A percentile compares a stretch with the other conserved stretches of the same genome.
Evolutionary conservation across 2,888 invertebrate species (phyloP).

Genomic region (Eupithecia dodoneata): DNA sequence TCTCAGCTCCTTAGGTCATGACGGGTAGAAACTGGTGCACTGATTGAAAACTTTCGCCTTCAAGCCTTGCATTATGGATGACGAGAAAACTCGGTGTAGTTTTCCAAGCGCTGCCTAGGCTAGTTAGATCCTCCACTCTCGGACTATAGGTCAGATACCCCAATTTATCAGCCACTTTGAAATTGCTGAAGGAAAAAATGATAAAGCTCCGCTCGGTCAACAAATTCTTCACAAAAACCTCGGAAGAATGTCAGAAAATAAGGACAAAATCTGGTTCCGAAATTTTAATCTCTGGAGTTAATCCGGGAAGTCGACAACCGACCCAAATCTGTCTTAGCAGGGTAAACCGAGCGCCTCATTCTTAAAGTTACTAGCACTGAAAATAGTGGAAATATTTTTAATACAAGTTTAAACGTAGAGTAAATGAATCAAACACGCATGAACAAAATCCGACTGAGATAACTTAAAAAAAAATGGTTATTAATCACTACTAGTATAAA

Average conservation of each 20-base stretch:
- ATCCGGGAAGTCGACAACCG: conserved; percentile 40
- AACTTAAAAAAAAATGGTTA: too few relatives aligned
- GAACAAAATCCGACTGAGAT: not conserved
- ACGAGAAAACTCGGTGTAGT: too few relatives aligned
- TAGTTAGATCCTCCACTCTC: too few relatives aligned
- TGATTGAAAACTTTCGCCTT: too few relatives aligned
- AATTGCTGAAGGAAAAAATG: conserved; percentile 8
- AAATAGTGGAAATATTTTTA: not conserved
- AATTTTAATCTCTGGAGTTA: conserved; percentile 45
- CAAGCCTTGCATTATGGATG: too few relatives aligned
- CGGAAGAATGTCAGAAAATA: conserved; percentile 9
- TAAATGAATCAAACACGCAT: not conserved
- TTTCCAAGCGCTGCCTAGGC: too few relatives aligned
- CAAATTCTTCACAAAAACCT: conserved; percentile 10
- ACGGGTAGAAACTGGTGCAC: too few relatives aligned
- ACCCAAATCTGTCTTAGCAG: conserved; percentile 44
- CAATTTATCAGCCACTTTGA: not conserved
- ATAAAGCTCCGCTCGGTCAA: conserved; percentile 6
- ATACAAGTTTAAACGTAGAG: not conserved
- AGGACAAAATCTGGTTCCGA: conserved; percentile 32
- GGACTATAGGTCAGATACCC: not conserved
- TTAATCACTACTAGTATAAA: too few relatives aligned
- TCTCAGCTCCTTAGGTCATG: too few relatives aligned
- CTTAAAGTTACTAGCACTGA: not conserved
- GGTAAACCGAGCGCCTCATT: conserved; percentile 7